These are phyloP conservation scores for Gopherus flavomarginatus DNA, from an alignment of 2,113 vertebrate genomes.

Conservation along the genomic window DNA sequence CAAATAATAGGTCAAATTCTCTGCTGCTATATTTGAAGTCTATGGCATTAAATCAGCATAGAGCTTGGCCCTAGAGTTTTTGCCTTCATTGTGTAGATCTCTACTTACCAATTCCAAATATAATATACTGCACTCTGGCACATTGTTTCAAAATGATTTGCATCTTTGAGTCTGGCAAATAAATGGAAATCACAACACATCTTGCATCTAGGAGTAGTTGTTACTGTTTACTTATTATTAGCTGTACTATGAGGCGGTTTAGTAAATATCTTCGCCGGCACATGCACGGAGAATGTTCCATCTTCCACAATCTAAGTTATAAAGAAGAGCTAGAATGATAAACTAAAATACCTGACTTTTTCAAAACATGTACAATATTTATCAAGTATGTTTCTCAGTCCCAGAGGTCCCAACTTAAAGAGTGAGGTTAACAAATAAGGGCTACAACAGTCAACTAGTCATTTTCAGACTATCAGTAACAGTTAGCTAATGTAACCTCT, in stretches of 20 bases:
- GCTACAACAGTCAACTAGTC: conserved; percentile 1
- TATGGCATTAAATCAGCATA: neutral
- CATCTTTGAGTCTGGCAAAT: neutral
- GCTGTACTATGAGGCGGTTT: neutral
- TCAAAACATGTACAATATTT: conserved; percentile 14
- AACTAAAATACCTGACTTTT: neutral
- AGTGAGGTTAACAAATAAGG: conserved; percentile 1
- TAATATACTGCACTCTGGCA: neutral
- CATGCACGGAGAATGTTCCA: neutral
- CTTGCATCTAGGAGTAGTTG: neutral
- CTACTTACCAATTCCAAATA: neutral
- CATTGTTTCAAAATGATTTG: neutral
- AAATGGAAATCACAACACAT: neutral
- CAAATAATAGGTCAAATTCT: neutral
- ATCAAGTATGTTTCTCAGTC: neutral
- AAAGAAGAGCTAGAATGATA: neutral
- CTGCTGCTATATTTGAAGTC: neutral
- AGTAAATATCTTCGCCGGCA: neutral
- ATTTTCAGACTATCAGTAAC: neutral
- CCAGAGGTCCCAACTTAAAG: neutral
- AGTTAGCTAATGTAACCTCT: neutral
- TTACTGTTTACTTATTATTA: neutral
- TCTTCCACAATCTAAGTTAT: neutral
- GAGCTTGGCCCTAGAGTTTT: neutral
- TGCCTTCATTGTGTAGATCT: neutral